Conservation (phyloP, 2,797 vertebrate genomes). For the Sternarchorhynchus goeldii region DNA sequence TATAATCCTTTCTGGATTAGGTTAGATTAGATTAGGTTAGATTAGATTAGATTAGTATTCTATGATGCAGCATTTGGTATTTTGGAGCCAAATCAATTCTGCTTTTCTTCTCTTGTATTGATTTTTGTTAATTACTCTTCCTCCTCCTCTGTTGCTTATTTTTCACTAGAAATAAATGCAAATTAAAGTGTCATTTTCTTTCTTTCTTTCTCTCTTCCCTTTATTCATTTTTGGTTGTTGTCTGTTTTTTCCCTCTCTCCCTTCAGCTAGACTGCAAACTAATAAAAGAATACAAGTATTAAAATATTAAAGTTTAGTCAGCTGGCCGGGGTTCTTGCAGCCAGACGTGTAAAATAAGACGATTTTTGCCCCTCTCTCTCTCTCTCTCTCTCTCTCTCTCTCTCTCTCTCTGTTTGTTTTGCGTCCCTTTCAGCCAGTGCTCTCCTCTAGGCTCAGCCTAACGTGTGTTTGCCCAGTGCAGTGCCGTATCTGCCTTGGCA, state of each 20-base stretch:
- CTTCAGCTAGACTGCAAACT: slow-evolving; percentile 35
- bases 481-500: slow-evolving; percentile 32
- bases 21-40: not conserved
- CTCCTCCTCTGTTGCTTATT: not conserved
- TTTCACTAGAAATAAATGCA: slow-evolving; percentile 12
- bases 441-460: slow-evolving; percentile 53
- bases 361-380: slow-evolving; percentile 57
- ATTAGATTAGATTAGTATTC: slow-evolving; percentile 6
- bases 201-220: too few relatives aligned
- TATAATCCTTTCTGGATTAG: not conserved
- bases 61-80: slow-evolving; percentile 14
- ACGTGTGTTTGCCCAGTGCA: slow-evolving; percentile 44
- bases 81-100: slow-evolving; percentile 40
- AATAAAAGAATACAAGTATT: slow-evolving; percentile 44
- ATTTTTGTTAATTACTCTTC: slow-evolving; percentile 49
- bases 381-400: slow-evolving; percentile 62
- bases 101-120: slow-evolving; percentile 27
- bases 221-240: not conserved
- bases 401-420: slow-evolving; percentile 57
- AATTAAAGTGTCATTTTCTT: not conserved
- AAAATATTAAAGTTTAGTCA: slow-evolving; percentile 57
- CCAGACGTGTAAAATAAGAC: slow-evolving; percentile 59
- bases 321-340: slow-evolving; percentile 39
- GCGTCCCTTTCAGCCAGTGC: slow-evolving; percentile 43
- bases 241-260: not conserved